A percentile compares a stretch with the other conserved stretches of the same genome.
Conservation (phyloP, 2,888 invertebrate species). For the Conchocele bisecta region DNA sequence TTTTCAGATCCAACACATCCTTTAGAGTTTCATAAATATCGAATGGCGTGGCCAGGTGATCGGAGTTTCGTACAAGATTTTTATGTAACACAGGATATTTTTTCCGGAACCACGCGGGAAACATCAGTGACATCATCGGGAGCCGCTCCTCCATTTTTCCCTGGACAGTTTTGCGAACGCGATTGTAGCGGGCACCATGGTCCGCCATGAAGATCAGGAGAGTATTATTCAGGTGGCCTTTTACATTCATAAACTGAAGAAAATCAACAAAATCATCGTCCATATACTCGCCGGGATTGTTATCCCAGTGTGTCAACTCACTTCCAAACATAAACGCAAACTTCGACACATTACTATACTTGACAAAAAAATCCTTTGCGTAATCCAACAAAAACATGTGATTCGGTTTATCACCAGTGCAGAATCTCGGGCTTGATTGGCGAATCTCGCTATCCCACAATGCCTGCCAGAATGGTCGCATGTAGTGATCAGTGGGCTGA, state of each 20-base stretch:
- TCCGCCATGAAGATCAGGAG: conserved; percentile 77
- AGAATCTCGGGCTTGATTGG: conserved; percentile 62
- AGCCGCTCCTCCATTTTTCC: conserved; percentile 79
- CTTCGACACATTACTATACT: conserved; percentile 73
- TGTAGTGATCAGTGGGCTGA: conserved; percentile 80
- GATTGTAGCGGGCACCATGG: conserved; percentile 77
- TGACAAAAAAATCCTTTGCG: conserved; percentile 73
- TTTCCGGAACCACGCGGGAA: conserved; percentile 70
- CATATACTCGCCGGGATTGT: conserved; percentile 76
- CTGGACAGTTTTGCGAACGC: conserved; percentile 72
- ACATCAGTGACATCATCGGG: conserved; percentile 77
- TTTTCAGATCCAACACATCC: conserved; percentile 75
- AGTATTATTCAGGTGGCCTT: conserved; percentile 73
- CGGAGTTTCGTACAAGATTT: conserved; percentile 69
- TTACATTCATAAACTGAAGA: conserved; percentile 60
- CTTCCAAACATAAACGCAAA: conserved; percentile 76
- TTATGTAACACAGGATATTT: conserved; percentile 58
- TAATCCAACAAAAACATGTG: conserved; percentile 76
- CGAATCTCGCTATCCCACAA: conserved; percentile 64
- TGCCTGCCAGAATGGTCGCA: conserved; percentile 80
- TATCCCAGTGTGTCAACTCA: conserved; percentile 77
- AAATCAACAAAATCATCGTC: conserved; percentile 73
- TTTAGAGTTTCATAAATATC: conserved; percentile 77
- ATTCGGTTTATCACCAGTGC: conserved; percentile 73
- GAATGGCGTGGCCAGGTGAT: conserved; percentile 76